Base-by-base conservation (phyloP, 2,113 vertebrate genomes). In the Cryptoleucopteryx plumbea region DNA sequence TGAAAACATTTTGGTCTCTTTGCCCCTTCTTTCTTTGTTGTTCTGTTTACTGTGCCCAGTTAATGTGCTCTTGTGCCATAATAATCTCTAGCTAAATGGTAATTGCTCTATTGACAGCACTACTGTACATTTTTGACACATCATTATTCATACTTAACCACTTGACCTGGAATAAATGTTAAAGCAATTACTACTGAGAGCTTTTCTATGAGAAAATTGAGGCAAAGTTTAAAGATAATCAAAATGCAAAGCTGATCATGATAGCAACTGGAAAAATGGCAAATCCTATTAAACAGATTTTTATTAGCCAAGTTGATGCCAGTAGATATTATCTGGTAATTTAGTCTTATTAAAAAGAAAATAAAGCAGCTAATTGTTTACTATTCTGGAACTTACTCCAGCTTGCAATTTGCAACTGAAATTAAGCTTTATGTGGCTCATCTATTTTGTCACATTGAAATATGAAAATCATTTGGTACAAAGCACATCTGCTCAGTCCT, bases 81-180 rank as follows among this genome's bases (percentile, higher is more conserved):
- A 98, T 99, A 98, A 98, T 98, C 98, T 98, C 96, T 71, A 98
- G 98, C 98, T 98, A 98, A 98, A 98, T 98, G 97, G 98, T 99
- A 99, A 99, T 99, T 98, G 98, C 98, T 99, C 98, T 98, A 98
- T 98, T 98, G 98, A 99, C 98, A 98, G 98, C 98, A 96, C 97
- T 98, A 98, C 98, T 98, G 98, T 99, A 98, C 97, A 95, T 98
- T 98, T 99, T 98, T 99, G 98, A 98, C 98, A 99, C 98, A 98
- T 98, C 98, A 98, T 99, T 99, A 99, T 98, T 99, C 98, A 99
- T 98, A 98, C 98, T 99, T 99, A 99, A 98, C 98, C 99, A 98
- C 98, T 98, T 98, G 98, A 99, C 99, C 98, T 98, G 98, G 98
- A 98, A 99, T 99, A 98, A 99, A 99, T 99, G 98, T 98, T 99